Percentiles rank a stretch among this genome's conserved stretches.
phyloP scores from a whole-genome alignment of 2,888 invertebrate species.

The Elysia crispata region DNA sequence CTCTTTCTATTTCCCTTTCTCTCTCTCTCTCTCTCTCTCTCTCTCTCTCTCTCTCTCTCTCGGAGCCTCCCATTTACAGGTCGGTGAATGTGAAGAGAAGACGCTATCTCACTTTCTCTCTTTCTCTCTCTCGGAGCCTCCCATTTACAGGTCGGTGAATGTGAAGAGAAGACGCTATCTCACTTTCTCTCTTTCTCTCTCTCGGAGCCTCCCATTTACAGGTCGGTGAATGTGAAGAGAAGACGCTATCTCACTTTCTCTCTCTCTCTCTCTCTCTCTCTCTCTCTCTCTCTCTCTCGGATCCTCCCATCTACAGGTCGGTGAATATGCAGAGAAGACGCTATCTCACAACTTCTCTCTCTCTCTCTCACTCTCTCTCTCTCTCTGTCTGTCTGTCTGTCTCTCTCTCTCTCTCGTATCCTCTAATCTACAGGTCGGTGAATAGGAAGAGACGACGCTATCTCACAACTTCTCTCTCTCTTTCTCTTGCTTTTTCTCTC shows the following conservation, averaged over 20 bases:
- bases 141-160: no score
- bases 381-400: not conserved
- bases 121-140: constrained; percentile 15
- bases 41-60: constrained; percentile 14
- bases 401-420: not conserved
- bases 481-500: constrained; percentile 16
- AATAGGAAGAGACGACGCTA: not conserved
- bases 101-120: constrained; percentile 12
- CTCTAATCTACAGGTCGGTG: no score
- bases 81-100: no score
- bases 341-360: not conserved
- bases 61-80: no score
- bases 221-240: no score
- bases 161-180: no score
- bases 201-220: no score
- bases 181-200: not conserved
- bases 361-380: constrained; percentile 2
- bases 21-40: not conserved
- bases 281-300: not conserved
- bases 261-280: constrained; percentile 26
- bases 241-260: not conserved
- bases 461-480: not conserved
- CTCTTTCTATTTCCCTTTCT: not conserved
- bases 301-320: not conserved
- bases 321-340: no score